phyloP scores from a whole-genome alignment of 2,888 invertebrate species.

The Sepioteuthis lessoniana region DNA sequence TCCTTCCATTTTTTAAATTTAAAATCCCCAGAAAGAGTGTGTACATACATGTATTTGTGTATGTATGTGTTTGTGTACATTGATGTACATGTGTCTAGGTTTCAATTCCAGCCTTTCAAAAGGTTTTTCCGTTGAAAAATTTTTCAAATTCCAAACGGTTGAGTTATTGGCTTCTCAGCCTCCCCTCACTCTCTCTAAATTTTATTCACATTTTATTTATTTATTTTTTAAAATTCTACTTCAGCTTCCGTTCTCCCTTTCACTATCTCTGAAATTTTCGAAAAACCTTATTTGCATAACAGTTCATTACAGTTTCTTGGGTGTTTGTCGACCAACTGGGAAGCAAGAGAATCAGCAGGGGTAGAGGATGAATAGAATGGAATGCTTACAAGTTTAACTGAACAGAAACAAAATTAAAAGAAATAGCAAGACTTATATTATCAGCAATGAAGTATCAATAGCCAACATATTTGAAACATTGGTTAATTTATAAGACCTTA shows the following conservation, averaged over 20 bases:
- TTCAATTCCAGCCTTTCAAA: slow-evolving; percentile 35
- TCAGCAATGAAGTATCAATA: not conserved
- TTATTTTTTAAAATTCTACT: slow-evolving; percentile 4
- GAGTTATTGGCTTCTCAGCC: slow-evolving; percentile 41
- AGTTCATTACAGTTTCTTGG: slow-evolving; percentile 12
- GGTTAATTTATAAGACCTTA: too few species aligned
- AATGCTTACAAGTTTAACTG: slow-evolving; percentile 33
- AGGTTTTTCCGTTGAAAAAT: slow-evolving; percentile 34
- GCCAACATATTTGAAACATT: slow-evolving; percentile 8
- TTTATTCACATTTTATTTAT: not conserved
- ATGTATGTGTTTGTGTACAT: not conserved
- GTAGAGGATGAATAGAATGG: not conserved
- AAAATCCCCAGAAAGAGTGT: not conserved
- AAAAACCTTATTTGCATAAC: slow-evolving; percentile 14
- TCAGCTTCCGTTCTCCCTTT: slow-evolving; percentile 11
- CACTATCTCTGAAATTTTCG: not conserved
- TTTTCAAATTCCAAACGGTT: slow-evolving; percentile 44
- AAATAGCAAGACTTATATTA: not conserved
- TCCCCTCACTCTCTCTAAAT: not conserved
- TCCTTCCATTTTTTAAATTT: not conserved
- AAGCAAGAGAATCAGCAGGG: not conserved
- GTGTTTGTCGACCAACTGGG: slow-evolving; percentile 33
- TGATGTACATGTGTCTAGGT: not conserved
- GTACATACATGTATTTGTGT: not conserved
- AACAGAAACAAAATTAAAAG: not conserved